phyloP scores from a whole-genome alignment of 2,113 vertebrate genomes.

The Percina caprodes region DNA sequence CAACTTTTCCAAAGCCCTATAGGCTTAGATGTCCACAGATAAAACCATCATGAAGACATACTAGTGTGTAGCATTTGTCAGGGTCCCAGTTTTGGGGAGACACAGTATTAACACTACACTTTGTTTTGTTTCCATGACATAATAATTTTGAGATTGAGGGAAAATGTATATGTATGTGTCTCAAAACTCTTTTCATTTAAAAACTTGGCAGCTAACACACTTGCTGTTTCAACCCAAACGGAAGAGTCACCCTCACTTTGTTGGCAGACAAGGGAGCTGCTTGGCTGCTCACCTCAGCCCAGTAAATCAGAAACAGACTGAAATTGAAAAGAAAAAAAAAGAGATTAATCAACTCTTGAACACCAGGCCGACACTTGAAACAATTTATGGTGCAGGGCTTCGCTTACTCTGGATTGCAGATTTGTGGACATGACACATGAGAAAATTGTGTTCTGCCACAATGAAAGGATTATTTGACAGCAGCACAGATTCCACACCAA shows the following conservation, averaged over 20 bases:
- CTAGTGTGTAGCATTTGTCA: neutral
- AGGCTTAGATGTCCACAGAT: conserved; percentile 17
- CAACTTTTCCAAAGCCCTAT: conserved; percentile 18
- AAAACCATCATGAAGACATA: neutral
- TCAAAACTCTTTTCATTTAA: conserved; percentile 48
- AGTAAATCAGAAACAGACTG: conserved; percentile 79
- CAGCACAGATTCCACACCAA: conserved; percentile 12
- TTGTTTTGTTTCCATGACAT: conserved; percentile 56
- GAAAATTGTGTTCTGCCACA: neutral
- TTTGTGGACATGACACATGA: conserved; percentile 23
- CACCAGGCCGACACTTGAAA: conserved; percentile 20
- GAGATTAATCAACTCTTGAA: conserved; percentile 46
- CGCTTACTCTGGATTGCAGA: neutral
- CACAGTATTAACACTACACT: conserved; percentile 17
- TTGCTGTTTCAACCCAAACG: conserved; percentile 53
- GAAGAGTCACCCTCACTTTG: conserved; percentile 49
- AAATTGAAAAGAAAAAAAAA: conserved; percentile 59
- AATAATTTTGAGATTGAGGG: conserved; percentile 20
- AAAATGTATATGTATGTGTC: conserved; percentile 38
- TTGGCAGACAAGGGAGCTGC: conserved; percentile 63
- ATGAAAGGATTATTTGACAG: conserved; percentile 26
- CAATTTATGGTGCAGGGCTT: neutral
- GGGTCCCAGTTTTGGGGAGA: neutral
- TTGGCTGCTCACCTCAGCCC: conserved; percentile 67
- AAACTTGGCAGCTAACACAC: conserved; percentile 52